These are phyloP conservation scores for Vespertilio murinus DNA, from an alignment of 2,797 vertebrate genomes.

Conservation along the genomic window DNA sequence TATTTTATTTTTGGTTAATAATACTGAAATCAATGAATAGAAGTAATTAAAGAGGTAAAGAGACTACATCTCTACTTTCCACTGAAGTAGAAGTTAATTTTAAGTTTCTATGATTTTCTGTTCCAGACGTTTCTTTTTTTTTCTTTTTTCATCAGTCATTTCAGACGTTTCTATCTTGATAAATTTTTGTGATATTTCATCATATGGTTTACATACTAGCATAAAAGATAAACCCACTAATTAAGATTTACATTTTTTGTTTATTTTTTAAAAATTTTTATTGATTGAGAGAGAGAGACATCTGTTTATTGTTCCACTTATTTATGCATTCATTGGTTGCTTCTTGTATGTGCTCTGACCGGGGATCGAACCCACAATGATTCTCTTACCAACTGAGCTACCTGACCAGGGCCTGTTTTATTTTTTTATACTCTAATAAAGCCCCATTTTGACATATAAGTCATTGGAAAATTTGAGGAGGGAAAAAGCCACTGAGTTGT, in stretches of 20 bases:
- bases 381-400: background rate
- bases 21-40: background rate
- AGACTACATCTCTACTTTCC: background rate
- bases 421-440: slow-evolving; percentile 7
- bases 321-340: no score
- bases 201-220: background rate
- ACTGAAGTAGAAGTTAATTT: background rate
- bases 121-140: background rate
- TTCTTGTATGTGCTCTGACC: background rate
- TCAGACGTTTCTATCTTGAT: background rate
- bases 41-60: background rate
- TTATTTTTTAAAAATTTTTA: background rate
- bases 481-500: background rate
- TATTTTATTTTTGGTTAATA: slow-evolving; percentile 4
- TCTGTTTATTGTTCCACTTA: background rate
- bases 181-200: background rate
- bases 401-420: background rate
- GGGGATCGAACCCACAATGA: background rate
- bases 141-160: no score
- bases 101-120: background rate
- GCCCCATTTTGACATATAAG: background rate
- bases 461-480: background rate
- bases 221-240: background rate
- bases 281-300: background rate
- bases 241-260: background rate